Evolutionary conservation across 2,797 vertebrate species (phyloP), one percentile per base, ranked within the genome.

Genomic region (Muraenolepis orangiensis): DNA sequence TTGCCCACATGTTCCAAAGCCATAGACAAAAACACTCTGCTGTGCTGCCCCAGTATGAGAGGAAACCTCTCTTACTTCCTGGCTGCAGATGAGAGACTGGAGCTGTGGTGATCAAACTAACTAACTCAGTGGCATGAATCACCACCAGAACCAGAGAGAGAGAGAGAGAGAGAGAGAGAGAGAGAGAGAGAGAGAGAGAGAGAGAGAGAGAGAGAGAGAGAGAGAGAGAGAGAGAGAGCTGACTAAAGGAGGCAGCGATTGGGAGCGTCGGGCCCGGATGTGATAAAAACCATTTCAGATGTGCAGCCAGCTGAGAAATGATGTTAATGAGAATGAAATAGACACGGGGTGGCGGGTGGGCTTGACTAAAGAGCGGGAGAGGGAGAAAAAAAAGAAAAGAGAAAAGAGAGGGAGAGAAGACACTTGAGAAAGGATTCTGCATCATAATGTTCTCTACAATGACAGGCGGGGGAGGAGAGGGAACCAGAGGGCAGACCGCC

Each of bases 221-320:
- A 80, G 69, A 18, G 36, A 38, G 36, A 38, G 36, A 11, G 36
- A n/a, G 68, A 38, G 5, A 6, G 36, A 34, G 32, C 32, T 34
- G 32, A 34, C 3, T 34, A 34, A 34, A 34, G 32, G 36, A 38
- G 4, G 36, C 36, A 38, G 36, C 10, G 11, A 12, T n/a, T n/a
- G 36, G 36, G 36, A 38, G 36, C 10, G 36, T 10, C 1, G 36
- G 11, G 36, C 36, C 36, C 10, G 51, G 76, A 79, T 34, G 81
- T 75, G 74, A 85, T 78, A 82, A 84, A 85, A 79, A 69, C 64
- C 72, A 80, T 80, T 85, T 84, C 38, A 80, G 66, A 80, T 31
- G 72, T 69, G 75, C 61, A 31, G 51, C 79, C 70, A 71, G 30
- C 78, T 81, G 79, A 84, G 69, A 71, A 69, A 78, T 57, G 16